phyloP scores from a whole-genome alignment of 2,797 vertebrate genomes.

The Parauchenoglanis punctatus region DNA sequence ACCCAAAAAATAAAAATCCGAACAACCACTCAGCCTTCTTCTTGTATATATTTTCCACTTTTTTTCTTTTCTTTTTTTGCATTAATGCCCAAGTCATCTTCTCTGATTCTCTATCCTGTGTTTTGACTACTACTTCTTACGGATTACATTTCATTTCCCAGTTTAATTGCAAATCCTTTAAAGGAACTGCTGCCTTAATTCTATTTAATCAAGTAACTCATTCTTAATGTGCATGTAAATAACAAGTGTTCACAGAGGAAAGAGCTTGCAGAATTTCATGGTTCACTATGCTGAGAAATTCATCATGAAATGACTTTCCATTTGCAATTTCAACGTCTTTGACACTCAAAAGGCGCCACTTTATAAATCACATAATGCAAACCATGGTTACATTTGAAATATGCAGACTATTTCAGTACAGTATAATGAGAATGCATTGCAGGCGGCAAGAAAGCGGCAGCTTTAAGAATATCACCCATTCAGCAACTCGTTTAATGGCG shows the following conservation, averaged over 20 bases:
- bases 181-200: neutral
- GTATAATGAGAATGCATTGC: neutral
- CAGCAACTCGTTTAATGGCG: slow-evolving; percentile 23
- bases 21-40: neutral
- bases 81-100: neutral
- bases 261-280: neutral
- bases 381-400: neutral
- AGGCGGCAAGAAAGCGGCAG: neutral
- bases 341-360: neutral
- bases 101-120: neutral
- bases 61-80: neutral
- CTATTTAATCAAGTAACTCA: neutral
- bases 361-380: neutral
- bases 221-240: neutral
- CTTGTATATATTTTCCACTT: neutral
- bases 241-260: neutral
- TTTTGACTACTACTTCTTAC: neutral
- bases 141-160: neutral
- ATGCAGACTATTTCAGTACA: neutral
- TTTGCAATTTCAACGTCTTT: neutral
- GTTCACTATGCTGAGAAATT: neutral
- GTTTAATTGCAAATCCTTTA: neutral
- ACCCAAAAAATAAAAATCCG: neutral
- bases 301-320: neutral
- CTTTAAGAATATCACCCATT: slow-evolving; percentile 1